These are phyloP conservation scores for Lerista edwardsae DNA, from an alignment of 2,797 vertebrate species.

Conservation along the genomic window DNA sequence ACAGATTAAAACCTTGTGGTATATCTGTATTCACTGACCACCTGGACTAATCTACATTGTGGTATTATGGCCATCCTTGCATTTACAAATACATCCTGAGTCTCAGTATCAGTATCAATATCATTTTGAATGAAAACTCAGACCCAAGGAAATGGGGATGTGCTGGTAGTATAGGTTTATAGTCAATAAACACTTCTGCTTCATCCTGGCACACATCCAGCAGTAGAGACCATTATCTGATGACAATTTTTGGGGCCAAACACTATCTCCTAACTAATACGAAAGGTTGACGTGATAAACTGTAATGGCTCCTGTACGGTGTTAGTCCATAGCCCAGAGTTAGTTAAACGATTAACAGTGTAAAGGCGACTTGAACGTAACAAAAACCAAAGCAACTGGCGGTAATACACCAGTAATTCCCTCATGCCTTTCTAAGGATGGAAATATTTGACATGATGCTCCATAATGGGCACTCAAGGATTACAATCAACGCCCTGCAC, in stretches of 20 bases:
- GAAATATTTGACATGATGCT: conserved; percentile 44
- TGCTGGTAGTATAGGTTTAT: conserved; percentile 51
- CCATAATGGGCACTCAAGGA: conserved; percentile 37
- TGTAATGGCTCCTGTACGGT: conserved; percentile 40
- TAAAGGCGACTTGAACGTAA: conserved; percentile 3
- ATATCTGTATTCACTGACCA: conserved; percentile 26
- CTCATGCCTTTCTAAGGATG: no score
- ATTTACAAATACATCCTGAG: conserved; percentile 20
- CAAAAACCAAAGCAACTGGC: no score
- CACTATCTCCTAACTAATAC: conserved; percentile 66
- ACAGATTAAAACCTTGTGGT: conserved; percentile 11
- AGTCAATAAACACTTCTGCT: conserved; percentile 42
- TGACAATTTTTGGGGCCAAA: conserved; percentile 56
- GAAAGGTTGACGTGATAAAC: conserved; percentile 64
- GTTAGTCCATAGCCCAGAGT: conserved; percentile 51
- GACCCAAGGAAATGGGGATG: conserved; percentile 45
- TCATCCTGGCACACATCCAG: conserved; percentile 60
- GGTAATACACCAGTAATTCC: no score
- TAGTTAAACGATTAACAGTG: conserved; percentile 54
- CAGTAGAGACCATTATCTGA: conserved; percentile 61
- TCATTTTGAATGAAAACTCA: conserved; percentile 1
- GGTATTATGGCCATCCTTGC: conserved; percentile 10
- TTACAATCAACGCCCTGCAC: conserved; percentile 42
- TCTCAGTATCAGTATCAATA: not conserved
- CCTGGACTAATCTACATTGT: conserved; percentile 13